Evolutionary conservation across 2,888 invertebrate species (phyloP), one percentile per base, ranked within the genome.

Genomic region (Elysia crispata): DNA sequence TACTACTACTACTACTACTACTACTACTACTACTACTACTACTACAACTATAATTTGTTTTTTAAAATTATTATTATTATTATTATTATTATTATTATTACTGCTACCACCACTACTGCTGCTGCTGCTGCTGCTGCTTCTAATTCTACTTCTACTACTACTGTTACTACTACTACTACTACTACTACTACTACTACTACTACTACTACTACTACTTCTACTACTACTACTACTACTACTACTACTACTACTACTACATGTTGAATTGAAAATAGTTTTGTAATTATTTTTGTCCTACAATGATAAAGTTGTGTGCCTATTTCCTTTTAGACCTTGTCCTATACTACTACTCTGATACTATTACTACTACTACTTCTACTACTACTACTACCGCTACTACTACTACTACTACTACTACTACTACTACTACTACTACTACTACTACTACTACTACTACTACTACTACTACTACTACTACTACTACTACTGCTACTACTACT

Each of bases 211-310:
- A 64, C 64, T 64, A 64, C 64, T 64, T 23, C 64, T 64, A 64
- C 64, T 64, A 64, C 64, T 64, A 64, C 64, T 64, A 64, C 64
- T 64, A 64, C 64, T 64, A 64, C 64, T 64, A 64, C 64, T 64
- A n/a, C 64, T 64, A 64, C 64, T 64, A 64, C 23, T 64, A 64
- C 13, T 64, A 64, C 23, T 64, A 64, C 64, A 15, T 15, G 13
- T 54, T 15, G 13, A 15, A 54, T 54, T 54, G 18, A 13, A 15
- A 54, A 13, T 54, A 54, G 54, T 54, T 15, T 18, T 54, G 18
- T 18, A 15, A 54, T 54, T 54, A 54, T 18, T 54, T 15, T 18
- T 54, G 54, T n/a, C n/a, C n/a, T n/a, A n/a, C n/a, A n/a, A n/a
- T n/a, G n/a, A n/a, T n/a, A n/a, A n/a, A n/a, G n/a, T n/a, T n/a